These are phyloP conservation scores for Zaprionus gabonicus DNA, from an alignment of 1,140 invertebrate species.

Conservation along the genomic window DNA sequence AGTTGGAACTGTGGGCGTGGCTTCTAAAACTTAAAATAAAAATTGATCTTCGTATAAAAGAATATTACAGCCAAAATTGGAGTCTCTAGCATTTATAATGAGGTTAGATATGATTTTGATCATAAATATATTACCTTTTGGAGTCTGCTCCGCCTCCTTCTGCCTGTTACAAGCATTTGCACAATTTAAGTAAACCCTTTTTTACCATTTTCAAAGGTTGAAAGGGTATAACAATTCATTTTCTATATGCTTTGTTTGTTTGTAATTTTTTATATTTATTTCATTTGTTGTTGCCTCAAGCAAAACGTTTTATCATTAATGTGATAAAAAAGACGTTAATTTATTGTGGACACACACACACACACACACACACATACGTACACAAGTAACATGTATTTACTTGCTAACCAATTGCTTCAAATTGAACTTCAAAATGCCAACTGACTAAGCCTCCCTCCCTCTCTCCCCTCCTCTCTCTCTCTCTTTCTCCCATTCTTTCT, in stretches of 20 bases:
- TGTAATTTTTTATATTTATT: conserved; percentile 48
- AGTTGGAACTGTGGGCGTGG: too few species aligned
- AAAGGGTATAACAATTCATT: conserved; percentile 19
- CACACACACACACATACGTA: conserved; percentile 21
- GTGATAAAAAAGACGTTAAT: conserved; percentile 79
- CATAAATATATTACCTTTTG: too few species aligned
- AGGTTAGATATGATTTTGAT: too few species aligned
- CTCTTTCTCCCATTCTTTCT: neutral
- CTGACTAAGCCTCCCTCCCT: neutral
- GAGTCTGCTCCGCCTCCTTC: too few species aligned
- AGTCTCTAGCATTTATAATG: too few species aligned
- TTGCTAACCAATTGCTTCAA: conserved; percentile 66
- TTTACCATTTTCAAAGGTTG: too few species aligned
- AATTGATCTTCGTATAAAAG: too few species aligned
- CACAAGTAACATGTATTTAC: conserved; percentile 13
- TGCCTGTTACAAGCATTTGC: too few species aligned
- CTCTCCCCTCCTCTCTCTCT: neutral
- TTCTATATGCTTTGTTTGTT: conserved; percentile 72
- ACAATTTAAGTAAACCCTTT: too few species aligned
- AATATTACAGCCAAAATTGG: too few species aligned
- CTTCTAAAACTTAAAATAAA: too few species aligned
- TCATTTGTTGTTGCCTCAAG: conserved; percentile 67
- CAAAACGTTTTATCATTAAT: conserved; percentile 79
- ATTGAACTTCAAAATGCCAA: conserved; percentile 64
- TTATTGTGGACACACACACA: conserved; percentile 62